phyloP scores from a whole-genome alignment of 2,113 vertebrate genomes.

The Hiodon alosoides region DNA sequence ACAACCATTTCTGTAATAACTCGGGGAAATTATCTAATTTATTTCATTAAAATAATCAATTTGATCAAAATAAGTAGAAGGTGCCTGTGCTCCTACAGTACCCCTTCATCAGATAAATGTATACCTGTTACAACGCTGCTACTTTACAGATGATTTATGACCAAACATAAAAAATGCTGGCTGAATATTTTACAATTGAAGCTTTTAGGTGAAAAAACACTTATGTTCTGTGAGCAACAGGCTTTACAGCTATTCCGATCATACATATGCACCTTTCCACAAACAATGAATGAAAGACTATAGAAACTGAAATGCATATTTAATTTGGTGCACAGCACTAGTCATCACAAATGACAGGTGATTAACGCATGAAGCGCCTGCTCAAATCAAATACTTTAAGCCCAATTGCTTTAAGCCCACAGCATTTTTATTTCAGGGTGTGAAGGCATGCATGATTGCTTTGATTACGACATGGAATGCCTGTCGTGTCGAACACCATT shows the following conservation, averaged over 20 bases:
- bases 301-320: constrained; percentile 1
- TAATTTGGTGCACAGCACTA: neutral
- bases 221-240: neutral
- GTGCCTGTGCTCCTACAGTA: too few species aligned
- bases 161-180: neutral
- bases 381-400: constrained; percentile 31
- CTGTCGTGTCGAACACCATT: constrained; percentile 34
- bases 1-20: too few species aligned
- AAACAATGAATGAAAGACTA: neutral
- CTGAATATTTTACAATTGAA: neutral
- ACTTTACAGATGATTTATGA: too few species aligned
- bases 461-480: constrained; percentile 31
- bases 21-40: too few species aligned
- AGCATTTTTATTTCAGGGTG: constrained; percentile 40
- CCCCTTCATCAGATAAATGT: too few species aligned
- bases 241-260: neutral
- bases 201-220: neutral
- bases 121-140: too few species aligned
- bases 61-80: too few species aligned
- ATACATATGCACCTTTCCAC: neutral
- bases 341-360: constrained; percentile 30
- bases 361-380: constrained; percentile 27
- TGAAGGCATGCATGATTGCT: constrained; percentile 23
- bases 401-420: constrained; percentile 15
- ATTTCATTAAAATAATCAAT: too few species aligned